phyloP scores from a whole-genome alignment of 2,113 vertebrate genomes.

The zebrafish (Danio rerio) region GRCz12tu NC_133177.1:29651001-29651500 shows the following conservation, averaged over 20 bases:
- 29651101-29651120: constrained; percentile 33
- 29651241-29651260: constrained; percentile 78
- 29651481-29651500: constrained; percentile 47
- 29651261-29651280: constrained; percentile 79
- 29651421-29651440: constrained; percentile 39
- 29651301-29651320: constrained; percentile 39
- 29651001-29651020: constrained; percentile 22
- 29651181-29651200: constrained; percentile 46
- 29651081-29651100: constrained; percentile 42
- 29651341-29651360: constrained; percentile 36
- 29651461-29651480: constrained; percentile 47
- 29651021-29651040: constrained; percentile 29
- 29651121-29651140: constrained; percentile 41
- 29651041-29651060: constrained; percentile 27
- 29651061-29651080: constrained; percentile 50
- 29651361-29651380: constrained; percentile 37
- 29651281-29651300: constrained; percentile 60
- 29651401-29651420: constrained; percentile 10
- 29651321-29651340: constrained; percentile 32
- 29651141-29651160: constrained; percentile 45
- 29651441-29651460: constrained; percentile 46
- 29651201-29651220: constrained; percentile 38
- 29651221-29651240: constrained; percentile 68
- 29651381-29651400: constrained; percentile 31
- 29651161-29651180: constrained; percentile 53